Evolutionary conservation across 2,888 invertebrate species (phyloP).

Genomic region (Limenitis camilla): DNA sequence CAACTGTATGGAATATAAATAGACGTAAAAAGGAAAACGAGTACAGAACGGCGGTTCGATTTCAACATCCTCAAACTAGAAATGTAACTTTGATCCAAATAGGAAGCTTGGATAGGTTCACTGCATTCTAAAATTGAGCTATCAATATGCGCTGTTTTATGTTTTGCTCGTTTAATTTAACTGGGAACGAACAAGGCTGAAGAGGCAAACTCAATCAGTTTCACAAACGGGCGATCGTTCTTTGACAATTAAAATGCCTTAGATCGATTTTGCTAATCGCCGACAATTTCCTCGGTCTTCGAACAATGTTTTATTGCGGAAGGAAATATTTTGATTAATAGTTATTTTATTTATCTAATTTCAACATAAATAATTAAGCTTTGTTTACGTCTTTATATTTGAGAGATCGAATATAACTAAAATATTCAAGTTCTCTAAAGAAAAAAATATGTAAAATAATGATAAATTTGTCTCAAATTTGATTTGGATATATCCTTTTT

Average conservation of each 20-base stretch:
- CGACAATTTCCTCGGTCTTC: constrained; percentile 10
- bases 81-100: constrained; percentile 11
- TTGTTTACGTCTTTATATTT: too few relatives aligned
- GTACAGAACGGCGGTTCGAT: constrained; percentile 16
- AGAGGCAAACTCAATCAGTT: constrained; percentile 21
- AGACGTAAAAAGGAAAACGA: constrained; percentile 18
- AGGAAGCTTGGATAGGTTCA: constrained; percentile 6
- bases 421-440: too few relatives aligned
- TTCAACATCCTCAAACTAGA: constrained; percentile 18
- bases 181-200: constrained; percentile 17
- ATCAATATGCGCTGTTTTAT: constrained; percentile 15
- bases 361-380: too few relatives aligned
- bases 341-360: neutral
- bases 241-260: constrained; percentile 18
- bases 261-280: constrained; percentile 19
- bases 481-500: too few relatives aligned
- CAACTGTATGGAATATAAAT: constrained; percentile 23
- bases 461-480: too few relatives aligned
- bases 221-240: constrained; percentile 19
- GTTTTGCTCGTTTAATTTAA: constrained; percentile 14
- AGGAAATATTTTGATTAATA: neutral
- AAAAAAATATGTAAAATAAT: too few relatives aligned
- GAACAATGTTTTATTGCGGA: neutral
- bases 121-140: constrained; percentile 9
- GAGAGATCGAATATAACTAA: too few relatives aligned